Base-by-base conservation (phyloP, 2,888 invertebrate genomes). In the Rhagonycha lutea region DNA sequence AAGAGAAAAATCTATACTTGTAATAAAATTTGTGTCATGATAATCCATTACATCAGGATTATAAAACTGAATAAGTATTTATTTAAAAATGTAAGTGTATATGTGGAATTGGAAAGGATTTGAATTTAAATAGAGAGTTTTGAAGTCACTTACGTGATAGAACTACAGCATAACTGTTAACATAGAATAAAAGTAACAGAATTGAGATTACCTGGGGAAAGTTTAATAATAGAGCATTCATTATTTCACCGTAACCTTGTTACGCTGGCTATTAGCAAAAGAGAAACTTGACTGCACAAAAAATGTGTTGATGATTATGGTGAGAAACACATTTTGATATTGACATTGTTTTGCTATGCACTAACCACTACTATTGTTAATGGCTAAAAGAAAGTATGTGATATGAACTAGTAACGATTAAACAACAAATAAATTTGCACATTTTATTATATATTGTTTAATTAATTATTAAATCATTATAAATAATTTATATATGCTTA, bases 171-270 rank as follows among this genome's bases (percentile, higher is more conserved):
- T 70, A 71, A 78, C 62, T 70, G 68, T 72, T 70, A 79, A 75
- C 68, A 69, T 73, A 73, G 72, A 72, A 77, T 73, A 75, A 73
- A 76, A 76, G 76, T 76, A 76, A 76, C 76, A 76, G 76, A 70
- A 74, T 74, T 70, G 70, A 76, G 83, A 85, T 84, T 84, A 85
- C 83, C 81, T 80, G 84, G 85, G 84, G 86, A 86, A 86, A 86
- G 86, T 86, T 86, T 84, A 85, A 85, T 86, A 86, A 85, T 84
- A 85, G 83, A 84, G 84, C 84, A 85, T 85, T 85, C 83, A 84
- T 85, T 84, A 85, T 83, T 84, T 84, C 84, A 76, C 84, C 83
- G 83, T 85, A 85, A 85, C 85, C 85, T 85, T 85, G 85, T 86
- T 86, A 85, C 84, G 85, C 83, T 83, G 82, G 82, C 81, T 85